Percentiles rank a stretch among this genome's conserved stretches.
phyloP scores from a whole-genome alignment of 2,113 vertebrate genomes.

The Pseudorasbora parva region DNA sequence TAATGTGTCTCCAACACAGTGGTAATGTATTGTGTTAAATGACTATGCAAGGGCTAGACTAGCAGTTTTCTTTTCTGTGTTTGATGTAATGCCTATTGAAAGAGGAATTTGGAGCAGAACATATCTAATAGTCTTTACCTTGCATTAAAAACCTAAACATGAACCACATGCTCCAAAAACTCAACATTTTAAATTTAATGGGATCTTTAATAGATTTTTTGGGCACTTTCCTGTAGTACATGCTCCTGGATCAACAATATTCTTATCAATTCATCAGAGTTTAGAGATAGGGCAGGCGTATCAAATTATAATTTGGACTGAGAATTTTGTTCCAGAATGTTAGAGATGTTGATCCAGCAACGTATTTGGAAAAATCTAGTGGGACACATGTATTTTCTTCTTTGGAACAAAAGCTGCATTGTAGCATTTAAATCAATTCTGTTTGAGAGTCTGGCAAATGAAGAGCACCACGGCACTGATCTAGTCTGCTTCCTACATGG shows the following conservation, averaged over 20 bases:
- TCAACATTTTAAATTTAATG: neutral
- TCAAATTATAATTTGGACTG: neutral
- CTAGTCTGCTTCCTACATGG: neutral
- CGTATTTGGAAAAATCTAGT: neutral
- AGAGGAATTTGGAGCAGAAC: neutral
- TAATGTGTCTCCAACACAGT: neutral
- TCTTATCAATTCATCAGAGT: neutral
- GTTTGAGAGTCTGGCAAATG: neutral
- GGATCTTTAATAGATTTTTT: neutral
- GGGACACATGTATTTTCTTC: neutral
- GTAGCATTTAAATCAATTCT: neutral
- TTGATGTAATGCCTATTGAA: neutral
- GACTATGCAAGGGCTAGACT: neutral
- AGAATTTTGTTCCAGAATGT: neutral
- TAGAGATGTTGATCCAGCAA: neutral
- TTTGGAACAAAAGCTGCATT: slow-evolving; percentile 8
- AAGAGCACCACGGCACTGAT: slow-evolving; percentile 7
- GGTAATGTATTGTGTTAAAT: neutral
- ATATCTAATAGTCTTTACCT: neutral
- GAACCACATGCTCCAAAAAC: too few relatives aligned
- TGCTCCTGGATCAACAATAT: neutral
- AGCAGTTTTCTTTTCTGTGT: neutral
- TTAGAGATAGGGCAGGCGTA: neutral
- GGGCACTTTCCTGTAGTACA: neutral
- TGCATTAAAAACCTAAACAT: neutral